Conservation (phyloP, 2,888 invertebrate species). For the Abrostola triplasia region DNA sequence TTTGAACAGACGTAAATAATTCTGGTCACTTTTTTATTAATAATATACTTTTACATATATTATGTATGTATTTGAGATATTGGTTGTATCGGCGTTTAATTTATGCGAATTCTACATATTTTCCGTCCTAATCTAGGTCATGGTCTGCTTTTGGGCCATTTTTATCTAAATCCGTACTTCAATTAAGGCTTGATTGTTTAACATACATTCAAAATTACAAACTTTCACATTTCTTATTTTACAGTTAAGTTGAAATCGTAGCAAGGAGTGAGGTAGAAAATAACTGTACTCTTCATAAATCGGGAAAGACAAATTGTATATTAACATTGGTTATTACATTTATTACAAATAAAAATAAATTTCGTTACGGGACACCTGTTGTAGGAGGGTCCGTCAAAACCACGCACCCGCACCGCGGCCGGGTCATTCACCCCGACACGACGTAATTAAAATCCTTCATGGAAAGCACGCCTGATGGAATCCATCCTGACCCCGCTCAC, state of each 20-base stretch:
- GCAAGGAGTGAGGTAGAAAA: no score
- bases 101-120: no score
- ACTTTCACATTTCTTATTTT: no score
- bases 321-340: conserved; percentile 33
- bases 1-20: conserved; percentile 12
- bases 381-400: conserved; percentile 72
- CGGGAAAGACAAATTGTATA: conserved; percentile 22
- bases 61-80: no score
- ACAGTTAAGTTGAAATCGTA: no score
- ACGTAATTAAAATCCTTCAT: conserved; percentile 88
- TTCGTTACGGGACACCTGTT: conserved; percentile 69
- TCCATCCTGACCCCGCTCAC: conserved; percentile 83
- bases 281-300: conserved; percentile 1
- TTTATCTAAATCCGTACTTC: no score
- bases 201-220: no score
- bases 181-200: no score
- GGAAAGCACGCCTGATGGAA: conserved; percentile 85
- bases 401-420: conserved; percentile 69
- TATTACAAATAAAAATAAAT: conserved; percentile 51
- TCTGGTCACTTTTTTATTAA: conserved; percentile 12
- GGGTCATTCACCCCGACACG: conserved; percentile 79
- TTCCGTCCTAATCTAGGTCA: no score
- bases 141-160: no score
- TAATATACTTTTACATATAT: no score
- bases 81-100: no score